These are phyloP conservation scores for Australoheros scitulus DNA, from an alignment of 2,113 vertebrate species.

Conservation along the genomic window DNA sequence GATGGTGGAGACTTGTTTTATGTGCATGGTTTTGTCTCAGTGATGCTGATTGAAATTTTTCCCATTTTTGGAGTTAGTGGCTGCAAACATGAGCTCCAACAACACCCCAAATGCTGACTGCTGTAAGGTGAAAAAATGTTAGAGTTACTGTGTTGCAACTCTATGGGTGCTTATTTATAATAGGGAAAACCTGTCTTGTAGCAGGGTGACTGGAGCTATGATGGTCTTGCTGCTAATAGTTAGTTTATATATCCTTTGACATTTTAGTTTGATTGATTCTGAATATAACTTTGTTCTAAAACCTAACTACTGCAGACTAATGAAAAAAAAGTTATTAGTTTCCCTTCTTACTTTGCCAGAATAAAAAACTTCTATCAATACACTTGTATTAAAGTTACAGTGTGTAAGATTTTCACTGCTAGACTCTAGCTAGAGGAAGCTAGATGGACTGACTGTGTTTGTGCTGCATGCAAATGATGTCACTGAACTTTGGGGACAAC, in stretches of 20 bases:
- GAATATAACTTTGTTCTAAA: background rate
- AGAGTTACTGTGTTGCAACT: background rate
- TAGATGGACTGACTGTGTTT: no score
- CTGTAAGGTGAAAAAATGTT: background rate
- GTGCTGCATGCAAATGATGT: no score
- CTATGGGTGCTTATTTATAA: background rate
- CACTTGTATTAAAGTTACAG: conserved; percentile 7
- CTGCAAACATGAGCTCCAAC: background rate
- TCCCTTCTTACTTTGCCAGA: background rate
- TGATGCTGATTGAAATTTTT: background rate
- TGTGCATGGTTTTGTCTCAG: background rate
- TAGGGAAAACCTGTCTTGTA: background rate
- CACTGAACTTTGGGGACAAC: no score
- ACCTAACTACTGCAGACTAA: conserved; percentile 19
- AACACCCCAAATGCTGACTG: background rate
- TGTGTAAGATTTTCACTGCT: no score
- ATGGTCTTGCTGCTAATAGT: background rate
- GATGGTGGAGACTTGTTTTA: background rate
- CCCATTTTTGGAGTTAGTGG: background rate
- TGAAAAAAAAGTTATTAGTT: conserved; percentile 26
- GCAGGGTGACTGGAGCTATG: background rate
- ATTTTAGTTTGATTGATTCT: background rate
- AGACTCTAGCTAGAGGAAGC: no score
- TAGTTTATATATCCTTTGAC: background rate
- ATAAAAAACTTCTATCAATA: conserved; percentile 17